phyloP scores from a whole-genome alignment of 2,888 invertebrate species.

The Dicroscelio sp. region DNA sequence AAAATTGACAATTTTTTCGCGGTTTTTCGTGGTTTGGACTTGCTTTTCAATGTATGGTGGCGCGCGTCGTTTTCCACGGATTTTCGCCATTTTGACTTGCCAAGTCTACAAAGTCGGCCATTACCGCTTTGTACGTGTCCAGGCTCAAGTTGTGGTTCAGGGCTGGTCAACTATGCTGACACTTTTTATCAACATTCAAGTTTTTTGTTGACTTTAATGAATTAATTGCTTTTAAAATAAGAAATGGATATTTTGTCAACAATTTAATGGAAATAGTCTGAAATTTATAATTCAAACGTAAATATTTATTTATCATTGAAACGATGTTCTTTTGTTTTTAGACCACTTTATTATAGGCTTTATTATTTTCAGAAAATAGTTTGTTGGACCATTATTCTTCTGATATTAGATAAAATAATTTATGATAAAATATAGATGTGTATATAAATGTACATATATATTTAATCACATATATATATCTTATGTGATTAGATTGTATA shows the following conservation, averaged over 20 bases:
- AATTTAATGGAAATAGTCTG: too few relatives aligned
- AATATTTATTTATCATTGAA: too few relatives aligned
- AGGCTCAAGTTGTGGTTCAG: slow-evolving; percentile 84
- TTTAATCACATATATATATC: neutral
- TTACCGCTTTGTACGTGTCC: slow-evolving; percentile 88
- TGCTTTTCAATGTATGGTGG: neutral
- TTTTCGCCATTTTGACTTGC: slow-evolving; percentile 91
- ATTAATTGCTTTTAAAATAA: neutral
- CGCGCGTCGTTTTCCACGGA: slow-evolving; percentile 82
- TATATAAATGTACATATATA: slow-evolving; percentile 3
- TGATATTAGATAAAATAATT: neutral
- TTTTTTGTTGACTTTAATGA: neutral
- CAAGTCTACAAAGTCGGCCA: slow-evolving; percentile 90
- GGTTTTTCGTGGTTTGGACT: neutral
- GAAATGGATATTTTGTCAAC: too few relatives aligned
- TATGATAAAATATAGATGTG: slow-evolving; percentile 1
- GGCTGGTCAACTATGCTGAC: slow-evolving; percentile 74
- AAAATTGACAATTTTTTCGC: slow-evolving; percentile 2
- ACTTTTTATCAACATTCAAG: too few relatives aligned
- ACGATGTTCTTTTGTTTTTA: too few relatives aligned
- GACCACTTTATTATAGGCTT: too few relatives aligned
- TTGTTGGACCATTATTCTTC: too few relatives aligned
- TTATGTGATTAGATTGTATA: slow-evolving; percentile 46
- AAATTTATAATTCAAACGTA: too few relatives aligned
- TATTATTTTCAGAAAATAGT: too few relatives aligned